Conservation (phyloP, 2,888 invertebrate genomes). For the Molorchus minor region DNA sequence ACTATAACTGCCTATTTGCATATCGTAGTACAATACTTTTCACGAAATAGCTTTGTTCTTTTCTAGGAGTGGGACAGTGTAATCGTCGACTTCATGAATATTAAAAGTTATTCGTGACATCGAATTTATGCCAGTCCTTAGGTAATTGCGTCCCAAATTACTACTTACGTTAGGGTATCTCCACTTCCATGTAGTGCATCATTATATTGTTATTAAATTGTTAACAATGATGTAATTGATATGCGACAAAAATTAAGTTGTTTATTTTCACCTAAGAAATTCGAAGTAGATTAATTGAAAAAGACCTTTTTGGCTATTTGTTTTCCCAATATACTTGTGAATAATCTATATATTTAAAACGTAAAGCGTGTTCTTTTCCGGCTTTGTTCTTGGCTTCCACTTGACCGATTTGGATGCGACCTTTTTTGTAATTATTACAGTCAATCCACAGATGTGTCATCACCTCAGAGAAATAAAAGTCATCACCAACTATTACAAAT, state of each 20-base stretch:
- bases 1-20: conserved; percentile 45
- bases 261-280: too few relatives aligned
- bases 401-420: too few relatives aligned
- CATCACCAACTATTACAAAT: too few relatives aligned
- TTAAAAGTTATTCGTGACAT: conserved; percentile 47
- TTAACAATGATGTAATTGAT: conserved; percentile 2
- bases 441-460: too few relatives aligned
- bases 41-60: conserved; percentile 35
- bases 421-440: too few relatives aligned
- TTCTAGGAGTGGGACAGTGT: conserved; percentile 9
- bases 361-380: too few relatives aligned
- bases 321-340: too few relatives aligned
- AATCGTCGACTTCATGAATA: conserved; percentile 44
- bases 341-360: too few relatives aligned
- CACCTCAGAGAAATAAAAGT: too few relatives aligned
- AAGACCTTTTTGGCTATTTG: too few relatives aligned
- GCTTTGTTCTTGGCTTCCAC: too few relatives aligned
- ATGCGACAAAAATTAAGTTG: background rate
- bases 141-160: conserved; percentile 32
- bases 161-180: conserved; percentile 27
- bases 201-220: conserved; percentile 6
- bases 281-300: too few relatives aligned
- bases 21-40: conserved; percentile 40
- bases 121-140: conserved; percentile 45
- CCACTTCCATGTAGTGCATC: conserved; percentile 14